Evolutionary conservation across 2,113 vertebrate genomes (phyloP).

Genomic region (Cichladusa arquata): DNA sequence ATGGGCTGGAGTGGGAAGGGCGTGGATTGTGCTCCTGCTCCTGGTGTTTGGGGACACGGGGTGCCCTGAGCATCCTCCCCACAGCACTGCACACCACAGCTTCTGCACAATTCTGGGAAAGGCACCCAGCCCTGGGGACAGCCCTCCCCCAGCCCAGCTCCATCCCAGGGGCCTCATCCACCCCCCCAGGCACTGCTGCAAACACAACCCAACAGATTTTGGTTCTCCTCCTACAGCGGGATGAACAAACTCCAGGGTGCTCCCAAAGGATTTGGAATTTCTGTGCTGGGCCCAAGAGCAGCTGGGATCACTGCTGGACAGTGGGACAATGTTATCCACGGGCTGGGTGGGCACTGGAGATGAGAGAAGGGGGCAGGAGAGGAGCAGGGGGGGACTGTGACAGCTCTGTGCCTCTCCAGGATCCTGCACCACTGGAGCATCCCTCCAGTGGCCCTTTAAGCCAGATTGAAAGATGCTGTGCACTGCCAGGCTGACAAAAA

Average conservation of each 20-base stretch:
- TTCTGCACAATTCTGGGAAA: background rate
- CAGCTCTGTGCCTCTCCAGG: background rate
- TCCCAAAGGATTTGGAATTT: background rate
- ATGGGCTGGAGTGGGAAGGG: background rate
- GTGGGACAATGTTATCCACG: fast-evolving
- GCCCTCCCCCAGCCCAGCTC: background rate
- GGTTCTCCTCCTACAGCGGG: background rate
- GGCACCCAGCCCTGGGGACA: background rate
- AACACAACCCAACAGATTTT: background rate
- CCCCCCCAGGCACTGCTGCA: background rate
- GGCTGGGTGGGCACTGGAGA: background rate
- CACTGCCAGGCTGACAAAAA: slow-evolving; percentile 53
- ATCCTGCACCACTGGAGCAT: background rate
- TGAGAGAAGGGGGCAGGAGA: background rate
- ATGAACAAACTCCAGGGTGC: background rate
- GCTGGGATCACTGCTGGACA: background rate
- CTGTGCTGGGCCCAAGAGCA: fast-evolving
- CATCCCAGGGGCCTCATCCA: background rate
- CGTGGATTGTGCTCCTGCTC: fast-evolving
- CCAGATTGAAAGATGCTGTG: slow-evolving; percentile 57
- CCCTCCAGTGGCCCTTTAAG: slow-evolving; percentile 62
- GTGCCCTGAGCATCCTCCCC: background rate
- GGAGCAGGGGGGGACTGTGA: fast-evolving
- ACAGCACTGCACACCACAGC: fast-evolving
- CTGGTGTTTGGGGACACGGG: fast-evolving